phyloP scores from a whole-genome alignment of 2,113 vertebrate genomes.

The Amphiprion ocellaris region DNA sequence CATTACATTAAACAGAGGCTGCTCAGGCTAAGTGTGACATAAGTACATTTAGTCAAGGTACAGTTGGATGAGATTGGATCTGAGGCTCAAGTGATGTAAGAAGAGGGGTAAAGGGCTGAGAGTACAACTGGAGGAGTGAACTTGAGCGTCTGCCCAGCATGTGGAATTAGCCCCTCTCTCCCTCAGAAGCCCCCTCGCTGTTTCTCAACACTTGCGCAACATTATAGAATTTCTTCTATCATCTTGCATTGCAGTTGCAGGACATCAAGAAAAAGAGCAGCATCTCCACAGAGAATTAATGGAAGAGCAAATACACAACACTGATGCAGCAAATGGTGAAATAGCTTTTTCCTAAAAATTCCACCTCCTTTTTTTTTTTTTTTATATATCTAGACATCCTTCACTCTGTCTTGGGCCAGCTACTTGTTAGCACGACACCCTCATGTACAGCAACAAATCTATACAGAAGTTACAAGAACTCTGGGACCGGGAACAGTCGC shows the following conservation, averaged over 20 bases:
- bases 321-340: too few relatives aligned
- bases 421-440: slow-evolving; percentile 91
- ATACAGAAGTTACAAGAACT: slow-evolving; percentile 84
- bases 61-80: background rate
- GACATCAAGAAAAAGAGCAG: background rate
- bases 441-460: slow-evolving; percentile 86
- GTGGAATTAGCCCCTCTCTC: slow-evolving; percentile 26
- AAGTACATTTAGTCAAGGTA: slow-evolving; percentile 17
- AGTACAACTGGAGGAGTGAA: slow-evolving; percentile 27
- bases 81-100: slow-evolving; percentile 1
- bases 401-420: slow-evolving; percentile 91
- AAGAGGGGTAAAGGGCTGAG: slow-evolving; percentile 11
- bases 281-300: too few relatives aligned
- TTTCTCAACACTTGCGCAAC: slow-evolving; percentile 54
- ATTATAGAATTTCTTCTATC: slow-evolving; percentile 40
- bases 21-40: background rate
- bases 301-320: too few relatives aligned
- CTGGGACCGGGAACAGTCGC: slow-evolving; percentile 84
- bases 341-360: too few relatives aligned
- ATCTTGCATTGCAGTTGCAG: slow-evolving; percentile 21
- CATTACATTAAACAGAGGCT: background rate
- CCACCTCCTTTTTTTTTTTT: background rate
- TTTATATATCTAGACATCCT: slow-evolving; percentile 87
- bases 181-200: slow-evolving; percentile 7
- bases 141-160: slow-evolving; percentile 21